These are phyloP conservation scores for Drosophila mimica DNA, from an alignment of 2,888 invertebrate species.

Conservation along the genomic window DNA sequence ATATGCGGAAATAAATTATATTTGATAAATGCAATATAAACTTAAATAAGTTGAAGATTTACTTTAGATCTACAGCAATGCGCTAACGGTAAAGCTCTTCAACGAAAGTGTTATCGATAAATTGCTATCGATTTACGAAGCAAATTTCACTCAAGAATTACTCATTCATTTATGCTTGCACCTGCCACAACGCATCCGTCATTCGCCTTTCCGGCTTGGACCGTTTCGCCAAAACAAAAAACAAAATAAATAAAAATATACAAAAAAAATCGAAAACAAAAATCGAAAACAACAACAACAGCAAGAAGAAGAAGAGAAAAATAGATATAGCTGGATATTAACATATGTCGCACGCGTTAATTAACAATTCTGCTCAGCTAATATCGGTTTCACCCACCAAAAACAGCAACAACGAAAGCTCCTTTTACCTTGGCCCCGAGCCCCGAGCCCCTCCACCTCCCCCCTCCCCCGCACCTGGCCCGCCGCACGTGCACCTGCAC, in stretches of 20 bases:
- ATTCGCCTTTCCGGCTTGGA: conserved; percentile 49
- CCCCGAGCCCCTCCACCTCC: neutral
- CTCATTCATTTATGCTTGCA: conserved; percentile 13
- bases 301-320: neutral
- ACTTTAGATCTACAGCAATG: neutral
- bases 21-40: neutral
- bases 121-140: neutral
- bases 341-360: conserved; percentile 74
- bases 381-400: conserved; percentile 82
- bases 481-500: conserved; percentile 2
- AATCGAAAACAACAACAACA: conserved; percentile 1
- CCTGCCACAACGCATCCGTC: conserved; percentile 36
- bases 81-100: neutral
- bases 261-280: neutral
- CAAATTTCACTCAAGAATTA: conserved; percentile 40
- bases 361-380: conserved; percentile 83
- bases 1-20: neutral
- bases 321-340: conserved; percentile 48
- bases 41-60: neutral
- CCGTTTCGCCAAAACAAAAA: conserved; percentile 33
- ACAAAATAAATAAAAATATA: neutral
- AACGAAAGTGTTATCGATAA: conserved; percentile 8
- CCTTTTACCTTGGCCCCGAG: conserved; percentile 56
- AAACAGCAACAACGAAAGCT: conserved; percentile 60
- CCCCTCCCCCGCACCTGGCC: neutral